phyloP scores from a whole-genome alignment of 2,113 vertebrate species.

The Falco punctatus region DNA sequence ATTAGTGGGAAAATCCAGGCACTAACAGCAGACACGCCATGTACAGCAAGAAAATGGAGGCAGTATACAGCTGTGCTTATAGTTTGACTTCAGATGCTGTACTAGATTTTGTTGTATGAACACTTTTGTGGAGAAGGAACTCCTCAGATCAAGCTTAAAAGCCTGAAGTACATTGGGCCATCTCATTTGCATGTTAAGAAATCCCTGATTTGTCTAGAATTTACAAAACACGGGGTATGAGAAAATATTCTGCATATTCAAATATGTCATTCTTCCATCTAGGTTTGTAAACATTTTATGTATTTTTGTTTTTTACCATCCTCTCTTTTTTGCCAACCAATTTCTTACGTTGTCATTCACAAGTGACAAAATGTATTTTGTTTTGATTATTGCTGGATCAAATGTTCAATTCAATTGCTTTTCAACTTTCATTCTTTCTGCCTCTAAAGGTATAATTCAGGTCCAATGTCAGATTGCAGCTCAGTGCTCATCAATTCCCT shows the following conservation, averaged over 20 bases:
- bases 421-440: conserved; percentile 50
- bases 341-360: not conserved
- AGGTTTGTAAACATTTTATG: not conserved
- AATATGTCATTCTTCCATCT: not conserved
- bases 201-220: not conserved
- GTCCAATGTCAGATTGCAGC: conserved; percentile 36
- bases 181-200: not conserved
- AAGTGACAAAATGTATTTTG: conserved; percentile 38
- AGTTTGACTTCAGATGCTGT: not conserved
- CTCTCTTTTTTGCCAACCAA: not conserved
- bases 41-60: not conserved
- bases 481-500: conserved; percentile 28
- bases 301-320: not conserved
- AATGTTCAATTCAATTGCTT: conserved; percentile 32
- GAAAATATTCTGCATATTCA: not conserved
- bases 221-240: not conserved
- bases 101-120: not conserved
- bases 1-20: not conserved
- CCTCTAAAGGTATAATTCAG: conserved; percentile 63
- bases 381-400: conserved; percentile 48
- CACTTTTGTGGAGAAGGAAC: not conserved
- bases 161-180: not conserved
- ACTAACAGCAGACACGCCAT: not conserved
- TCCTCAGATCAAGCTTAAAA: not conserved
- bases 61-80: not conserved